These are phyloP conservation scores for Dione juno DNA, from an alignment of 2,888 invertebrate genomes.

Conservation along the genomic window DNA sequence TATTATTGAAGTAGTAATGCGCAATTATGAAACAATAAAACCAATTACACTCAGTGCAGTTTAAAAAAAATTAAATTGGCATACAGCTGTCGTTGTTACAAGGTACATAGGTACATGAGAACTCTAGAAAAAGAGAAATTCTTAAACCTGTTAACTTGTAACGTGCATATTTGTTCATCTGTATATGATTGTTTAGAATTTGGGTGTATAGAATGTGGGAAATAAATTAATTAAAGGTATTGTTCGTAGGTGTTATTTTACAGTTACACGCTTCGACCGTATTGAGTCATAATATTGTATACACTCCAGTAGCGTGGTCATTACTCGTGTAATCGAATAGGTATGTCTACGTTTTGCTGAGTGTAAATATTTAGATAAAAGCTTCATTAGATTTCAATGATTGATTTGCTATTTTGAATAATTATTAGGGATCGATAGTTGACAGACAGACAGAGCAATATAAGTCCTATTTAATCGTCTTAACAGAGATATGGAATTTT, in stretches of 20 bases:
- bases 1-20: too few species aligned
- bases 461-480: too few species aligned
- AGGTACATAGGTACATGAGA: not conserved
- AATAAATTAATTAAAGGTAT: slow-evolving; percentile 28
- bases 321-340: not conserved
- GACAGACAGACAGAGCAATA: too few species aligned
- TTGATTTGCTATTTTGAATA: not conserved
- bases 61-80: too few species aligned
- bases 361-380: not conserved
- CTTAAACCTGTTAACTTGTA: not conserved
- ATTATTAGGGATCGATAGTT: not conserved
- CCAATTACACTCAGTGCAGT: too few species aligned
- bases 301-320: slow-evolving; percentile 1
- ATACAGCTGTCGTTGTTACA: too few species aligned
- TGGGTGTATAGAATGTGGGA: slow-evolving; percentile 22
- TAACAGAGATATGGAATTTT: too few species aligned
- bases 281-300: slow-evolving; percentile 22
- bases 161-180: slow-evolving; percentile 1
- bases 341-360: not conserved
- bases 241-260: slow-evolving; percentile 30
- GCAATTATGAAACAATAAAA: too few species aligned
- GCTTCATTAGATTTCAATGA: not conserved
- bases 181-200: not conserved
- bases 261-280: slow-evolving; percentile 29
- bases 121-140: not conserved